Evolutionary conservation across 2,113 vertebrate genomes (phyloP), one percentile per base, ranked within the genome.

Genomic region (Gopherus evgoodei): DNA sequence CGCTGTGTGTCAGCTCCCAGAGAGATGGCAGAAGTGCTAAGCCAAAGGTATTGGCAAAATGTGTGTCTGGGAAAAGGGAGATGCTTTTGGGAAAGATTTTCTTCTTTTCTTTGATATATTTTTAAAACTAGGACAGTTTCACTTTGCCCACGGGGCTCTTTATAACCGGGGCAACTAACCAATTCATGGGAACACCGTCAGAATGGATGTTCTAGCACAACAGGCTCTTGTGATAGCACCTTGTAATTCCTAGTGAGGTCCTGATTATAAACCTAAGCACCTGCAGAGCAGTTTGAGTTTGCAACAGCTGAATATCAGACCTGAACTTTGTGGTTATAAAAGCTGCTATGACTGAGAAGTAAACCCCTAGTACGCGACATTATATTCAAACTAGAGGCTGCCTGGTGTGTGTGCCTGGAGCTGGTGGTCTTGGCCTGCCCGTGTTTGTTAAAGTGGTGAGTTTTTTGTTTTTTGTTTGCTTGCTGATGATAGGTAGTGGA

Each of bases 361-460:
- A 69, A 86, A 75, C 76, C 80, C 75, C 6, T 53, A 47, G 0
- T 75, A 16, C 87, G 84, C 62, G 25, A 0, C 53, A 35, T 5
- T 24, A 11, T 25, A 81, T 56, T 92, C 91, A 92, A 12, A 83
- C 3, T 0, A 52, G 89, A 11, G 3, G 88, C 54, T 93, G 65
- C 81, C 65, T 88, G 49, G 49, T 92, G 62, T 93, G 62, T 44
- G 57, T 56, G 24, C 57, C 57, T 86, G 87, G 35, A 1, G 56
- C 81, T n/a, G 42, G 35, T 42, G 1, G 53, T 83, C 87, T 87
- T 42, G 84, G 72, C 50, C 75, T 65, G 44, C 81, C 90, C 82
- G 38, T 79, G 89, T 72, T 65, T 93, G 86, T 86, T 62, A 87
- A 95, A 91, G 57, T 83, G 81, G 29, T 87, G 92, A 83, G 88